Percentiles rank a stretch among this genome's conserved stretches.
These are phyloP conservation scores for Myopa testacea DNA, from an alignment of 2,888 invertebrate species.

Conservation along the genomic window DNA sequence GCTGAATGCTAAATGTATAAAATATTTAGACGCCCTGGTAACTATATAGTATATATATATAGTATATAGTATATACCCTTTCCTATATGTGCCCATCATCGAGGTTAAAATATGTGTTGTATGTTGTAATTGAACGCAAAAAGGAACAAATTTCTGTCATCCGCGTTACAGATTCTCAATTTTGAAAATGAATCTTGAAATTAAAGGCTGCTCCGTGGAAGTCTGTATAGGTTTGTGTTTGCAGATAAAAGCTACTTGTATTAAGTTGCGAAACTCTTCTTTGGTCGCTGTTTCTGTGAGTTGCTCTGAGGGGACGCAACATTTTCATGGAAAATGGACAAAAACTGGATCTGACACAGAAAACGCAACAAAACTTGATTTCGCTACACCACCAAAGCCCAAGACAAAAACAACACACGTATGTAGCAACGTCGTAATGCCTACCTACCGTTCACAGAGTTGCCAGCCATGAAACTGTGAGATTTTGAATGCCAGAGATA, in stretches of 20 bases:
- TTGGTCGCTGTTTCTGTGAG: not conserved
- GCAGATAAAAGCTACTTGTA: not conserved
- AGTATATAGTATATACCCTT: too few species aligned
- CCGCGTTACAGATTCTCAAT: not conserved
- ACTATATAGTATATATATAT: too few species aligned
- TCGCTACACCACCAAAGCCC: not conserved
- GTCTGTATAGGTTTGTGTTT: too few species aligned
- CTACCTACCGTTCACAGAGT: not conserved
- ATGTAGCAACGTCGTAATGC: not conserved
- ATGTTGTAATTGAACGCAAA: not conserved
- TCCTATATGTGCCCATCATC: too few species aligned
- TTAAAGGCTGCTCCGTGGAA: not conserved
- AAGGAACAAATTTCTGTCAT: not conserved
- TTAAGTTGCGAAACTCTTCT: conserved; percentile 16
- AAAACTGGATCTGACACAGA: conserved; percentile 31
- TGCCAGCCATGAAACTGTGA: not conserved
- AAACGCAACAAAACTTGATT: conserved; percentile 18
- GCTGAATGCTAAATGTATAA: too few species aligned
- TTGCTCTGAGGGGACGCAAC: not conserved
- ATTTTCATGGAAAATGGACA: conserved; percentile 33
- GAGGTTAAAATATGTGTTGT: too few species aligned
- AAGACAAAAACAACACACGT: not conserved
- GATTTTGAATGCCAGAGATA: not conserved
- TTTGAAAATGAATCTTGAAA: not conserved
- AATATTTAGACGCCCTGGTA: too few species aligned